A percentile compares a stretch with the other conserved stretches of the same genome.
Evolutionary conservation across 1,140 invertebrate species (phyloP).

Genomic region (Hetaerina americana): DNA sequence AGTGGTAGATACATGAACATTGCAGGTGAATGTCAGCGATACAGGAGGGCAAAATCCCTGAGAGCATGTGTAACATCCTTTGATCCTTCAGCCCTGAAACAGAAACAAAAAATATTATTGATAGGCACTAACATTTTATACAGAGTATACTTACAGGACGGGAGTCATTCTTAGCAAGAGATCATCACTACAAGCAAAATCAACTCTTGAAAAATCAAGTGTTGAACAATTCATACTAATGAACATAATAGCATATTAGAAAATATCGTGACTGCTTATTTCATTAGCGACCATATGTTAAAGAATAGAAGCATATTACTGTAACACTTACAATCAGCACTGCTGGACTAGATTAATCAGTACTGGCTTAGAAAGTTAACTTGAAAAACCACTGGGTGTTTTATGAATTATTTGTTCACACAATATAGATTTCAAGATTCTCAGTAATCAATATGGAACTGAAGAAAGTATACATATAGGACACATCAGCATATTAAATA

Average conservation of each 20-base stretch:
- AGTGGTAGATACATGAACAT: not conserved
- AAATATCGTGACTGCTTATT: slow-evolving; percentile 1
- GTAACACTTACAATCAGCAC: too few relatives aligned
- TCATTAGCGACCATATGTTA: not conserved
- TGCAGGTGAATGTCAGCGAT: slow-evolving; percentile 40
- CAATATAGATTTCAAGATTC: not conserved
- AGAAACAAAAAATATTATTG: slow-evolving; percentile 20
- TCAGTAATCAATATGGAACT: too few relatives aligned
- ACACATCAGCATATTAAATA: too few relatives aligned
- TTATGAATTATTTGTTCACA: not conserved
- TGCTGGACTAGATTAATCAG: too few relatives aligned
- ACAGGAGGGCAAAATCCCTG: slow-evolving; percentile 61
- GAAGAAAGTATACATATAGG: too few relatives aligned
- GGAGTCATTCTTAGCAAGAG: slow-evolving; percentile 8
- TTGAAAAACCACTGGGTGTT: not conserved
- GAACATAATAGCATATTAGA: not conserved
- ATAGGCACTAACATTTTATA: not conserved
- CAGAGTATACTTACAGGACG: slow-evolving; percentile 9
- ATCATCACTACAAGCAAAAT: slow-evolving; percentile 6
- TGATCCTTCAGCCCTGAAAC: slow-evolving; percentile 49
- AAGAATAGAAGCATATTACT: too few relatives aligned
- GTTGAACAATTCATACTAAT: slow-evolving; percentile 12
- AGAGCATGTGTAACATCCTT: slow-evolving; percentile 55
- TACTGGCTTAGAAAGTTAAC: too few relatives aligned
- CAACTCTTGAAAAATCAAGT: not conserved